phyloP scores from a whole-genome alignment of 2,797 vertebrate species.

The Pangasius sanitwongsei region DNA sequence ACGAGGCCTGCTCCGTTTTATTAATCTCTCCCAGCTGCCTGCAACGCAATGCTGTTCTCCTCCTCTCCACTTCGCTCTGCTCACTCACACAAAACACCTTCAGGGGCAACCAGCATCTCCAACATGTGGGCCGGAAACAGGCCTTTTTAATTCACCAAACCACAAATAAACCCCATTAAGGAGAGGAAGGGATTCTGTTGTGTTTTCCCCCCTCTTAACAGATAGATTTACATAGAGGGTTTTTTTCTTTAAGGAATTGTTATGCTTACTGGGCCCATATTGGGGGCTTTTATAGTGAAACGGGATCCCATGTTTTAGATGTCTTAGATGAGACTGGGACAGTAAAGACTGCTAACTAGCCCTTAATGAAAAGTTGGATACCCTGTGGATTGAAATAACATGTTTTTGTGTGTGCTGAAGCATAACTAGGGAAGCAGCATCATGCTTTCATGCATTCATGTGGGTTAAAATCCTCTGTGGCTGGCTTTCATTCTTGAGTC shows the following conservation, averaged over 20 bases:
- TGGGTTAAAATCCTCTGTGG: constrained; percentile 44
- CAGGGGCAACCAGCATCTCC: constrained; percentile 64
- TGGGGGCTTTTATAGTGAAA: constrained; percentile 53
- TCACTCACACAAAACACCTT: constrained; percentile 67
- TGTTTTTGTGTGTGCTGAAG: constrained; percentile 42
- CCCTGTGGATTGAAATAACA: constrained; percentile 51
- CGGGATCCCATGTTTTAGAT: constrained; percentile 42
- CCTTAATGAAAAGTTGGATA: constrained; percentile 49
- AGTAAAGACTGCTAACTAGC: constrained; percentile 52
- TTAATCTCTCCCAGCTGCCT: constrained; percentile 65
- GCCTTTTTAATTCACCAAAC: constrained; percentile 68
- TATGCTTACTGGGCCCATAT: constrained; percentile 46
- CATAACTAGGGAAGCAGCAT: constrained; percentile 16
- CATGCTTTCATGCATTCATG: constrained; percentile 34
- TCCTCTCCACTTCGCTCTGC: constrained; percentile 31
- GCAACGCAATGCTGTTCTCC: constrained; percentile 23
- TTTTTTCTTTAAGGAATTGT: constrained; percentile 39
- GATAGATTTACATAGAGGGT: constrained; percentile 54
- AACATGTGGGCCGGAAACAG: constrained; percentile 64
- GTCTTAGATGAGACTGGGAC: constrained; percentile 37
- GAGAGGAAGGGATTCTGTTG: constrained; percentile 64
- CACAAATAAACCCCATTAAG: constrained; percentile 67
- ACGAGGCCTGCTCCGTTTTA: constrained; percentile 54
- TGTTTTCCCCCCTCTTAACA: constrained; percentile 51
- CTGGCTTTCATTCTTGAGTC: constrained; percentile 36